Percentiles rank a stretch among this genome's conserved stretches.
Conservation (phyloP, 1,140 invertebrate species). For the Wasmannia auropunctata region DNA sequence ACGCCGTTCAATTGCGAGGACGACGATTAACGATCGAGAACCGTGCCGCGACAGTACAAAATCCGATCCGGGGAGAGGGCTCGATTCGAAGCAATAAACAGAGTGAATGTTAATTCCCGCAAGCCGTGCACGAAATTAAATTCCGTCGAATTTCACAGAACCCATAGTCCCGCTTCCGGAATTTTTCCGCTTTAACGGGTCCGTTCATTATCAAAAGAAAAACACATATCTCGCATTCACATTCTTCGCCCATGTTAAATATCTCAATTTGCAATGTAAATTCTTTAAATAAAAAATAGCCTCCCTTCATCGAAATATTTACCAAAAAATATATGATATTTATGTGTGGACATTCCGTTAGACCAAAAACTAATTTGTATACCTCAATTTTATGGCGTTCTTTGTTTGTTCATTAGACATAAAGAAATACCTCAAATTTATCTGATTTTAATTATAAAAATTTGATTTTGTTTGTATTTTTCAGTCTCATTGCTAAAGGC, state of each 20-base stretch:
- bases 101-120: slow-evolving; percentile 74
- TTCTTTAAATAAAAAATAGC: background rate
- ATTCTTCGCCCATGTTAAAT: background rate
- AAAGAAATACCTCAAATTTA: background rate
- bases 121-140: slow-evolving; percentile 71
- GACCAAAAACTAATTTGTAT: background rate
- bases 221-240: background rate
- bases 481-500: background rate
- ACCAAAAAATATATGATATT: slow-evolving; percentile 9
- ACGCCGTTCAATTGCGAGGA: slow-evolving; percentile 56
- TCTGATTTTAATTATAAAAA: background rate
- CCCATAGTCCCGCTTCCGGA: background rate
- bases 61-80: slow-evolving; percentile 41
- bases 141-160: slow-evolving; percentile 72
- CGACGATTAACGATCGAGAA: slow-evolving; percentile 56
- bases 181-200: slow-evolving; percentile 40
- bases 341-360: background rate
- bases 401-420: background rate
- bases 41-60: slow-evolving; percentile 51
- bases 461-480: background rate
- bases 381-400: background rate
- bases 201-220: background rate
- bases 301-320: no score
- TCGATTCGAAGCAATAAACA: slow-evolving; percentile 73
- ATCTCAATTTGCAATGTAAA: slow-evolving; percentile 9